Base-by-base conservation (phyloP, 2,888 invertebrate species). In the Eristalis tenax region DNA sequence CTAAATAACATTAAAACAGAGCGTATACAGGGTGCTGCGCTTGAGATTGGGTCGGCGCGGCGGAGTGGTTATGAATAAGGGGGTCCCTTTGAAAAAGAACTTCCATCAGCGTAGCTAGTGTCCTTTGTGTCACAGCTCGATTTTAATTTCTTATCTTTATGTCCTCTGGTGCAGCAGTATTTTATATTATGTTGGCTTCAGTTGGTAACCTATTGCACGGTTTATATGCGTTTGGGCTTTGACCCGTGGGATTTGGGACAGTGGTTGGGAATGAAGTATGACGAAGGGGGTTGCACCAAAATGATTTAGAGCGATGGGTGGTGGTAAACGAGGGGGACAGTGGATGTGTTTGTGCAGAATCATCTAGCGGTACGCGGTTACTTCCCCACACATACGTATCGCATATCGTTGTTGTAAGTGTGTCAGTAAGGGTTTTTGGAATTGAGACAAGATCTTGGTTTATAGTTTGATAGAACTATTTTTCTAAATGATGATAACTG, bases 111-210 rank as follows among this genome's bases (percentile, higher is more conserved):
- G 65, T 15, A 6, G 6, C 26, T 28, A 15, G 15, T 13, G 28
- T 73, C 50, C 32, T 63, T 22, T 43, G 61, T 40, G 40, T 71
- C 61, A 61, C 22, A 40, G 59, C 28, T 43, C 40, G 22, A 73
- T 61, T 63, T 28, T 23, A 50, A 43, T 73, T 43, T 50, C 63
- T 50, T 50, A 32, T 35, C 43, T 32, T 64, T 18, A 23, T 56
- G 74, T 43, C 28, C 35, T 64, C 22, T 43, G 15, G 11, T 43
- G 63, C 22, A 28, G 8, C 50, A 32, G 32, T 22, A 13, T 28
- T 28, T 28, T 73, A 32, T 26, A 10, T 63, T 50, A 15, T n/a
- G n/a, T n/a, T 50, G n/a, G n/a, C 5, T 6, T n/a, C 5, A 50
- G 18, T 50, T 5, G 22, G 38, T 26, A 18, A 40, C 28, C 61